A percentile compares a stretch with the other conserved stretches of the same genome.
Conservation (phyloP, 2,113 vertebrate species). For the Herpetotheres cachinnans region DNA sequence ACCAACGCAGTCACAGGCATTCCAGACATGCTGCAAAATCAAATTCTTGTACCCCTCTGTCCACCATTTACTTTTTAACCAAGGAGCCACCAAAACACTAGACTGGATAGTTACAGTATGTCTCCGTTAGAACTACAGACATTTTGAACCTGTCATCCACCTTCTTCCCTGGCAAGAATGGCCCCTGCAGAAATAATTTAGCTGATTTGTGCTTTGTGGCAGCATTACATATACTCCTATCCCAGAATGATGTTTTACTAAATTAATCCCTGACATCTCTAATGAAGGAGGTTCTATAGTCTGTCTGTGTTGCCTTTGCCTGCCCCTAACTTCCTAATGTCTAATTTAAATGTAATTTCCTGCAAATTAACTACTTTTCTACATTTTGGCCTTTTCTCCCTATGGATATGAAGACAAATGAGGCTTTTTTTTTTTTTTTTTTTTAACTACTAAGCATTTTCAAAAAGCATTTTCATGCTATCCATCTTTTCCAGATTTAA, state of each 20-base stretch:
- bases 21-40: not conserved
- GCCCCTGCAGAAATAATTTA: not conserved
- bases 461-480: not conserved
- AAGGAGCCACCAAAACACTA: not conserved
- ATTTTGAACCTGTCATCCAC: not conserved
- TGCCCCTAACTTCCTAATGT: not conserved
- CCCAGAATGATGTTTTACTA: not conserved
- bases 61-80: not conserved
- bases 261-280: not conserved
- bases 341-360: slow-evolving; percentile 43
- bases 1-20: not conserved
- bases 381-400: not conserved
- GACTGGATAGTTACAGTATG: not conserved
- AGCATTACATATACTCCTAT: not conserved
- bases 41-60: not conserved
- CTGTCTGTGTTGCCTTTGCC: not conserved
- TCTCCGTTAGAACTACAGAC: not conserved
- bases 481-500: not conserved
- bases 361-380: slow-evolving; percentile 23
- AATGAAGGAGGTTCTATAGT: not conserved
- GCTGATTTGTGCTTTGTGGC: not conserved
- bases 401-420: slow-evolving; percentile 4
- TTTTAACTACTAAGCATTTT: not conserved
- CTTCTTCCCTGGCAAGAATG: not conserved
- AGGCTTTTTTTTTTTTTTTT: not conserved